phyloP scores from a whole-genome alignment of 2,888 invertebrate species.

The Ptychoptera albimana region DNA sequence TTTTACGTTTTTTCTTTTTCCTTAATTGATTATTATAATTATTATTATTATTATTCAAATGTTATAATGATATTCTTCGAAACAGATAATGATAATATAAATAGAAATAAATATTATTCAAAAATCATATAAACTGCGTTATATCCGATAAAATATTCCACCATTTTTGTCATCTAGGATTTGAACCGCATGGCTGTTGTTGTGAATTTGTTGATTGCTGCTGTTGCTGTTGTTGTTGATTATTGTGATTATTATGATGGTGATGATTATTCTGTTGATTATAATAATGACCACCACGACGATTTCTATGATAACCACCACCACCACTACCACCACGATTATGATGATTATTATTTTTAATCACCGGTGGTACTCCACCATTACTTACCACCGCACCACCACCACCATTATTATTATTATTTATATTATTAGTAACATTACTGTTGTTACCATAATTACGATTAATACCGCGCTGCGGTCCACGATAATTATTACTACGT shows the following conservation, averaged over 20 bases:
- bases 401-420: not conserved
- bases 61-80: no score
- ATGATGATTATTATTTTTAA: constrained; percentile 1
- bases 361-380: not conserved
- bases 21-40: no score
- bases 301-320: not conserved
- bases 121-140: constrained; percentile 1
- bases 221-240: not conserved
- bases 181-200: constrained; percentile 4
- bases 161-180: constrained; percentile 5
- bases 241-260: not conserved
- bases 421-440: not conserved
- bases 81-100: constrained; percentile 1
- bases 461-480: not conserved
- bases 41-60: no score
- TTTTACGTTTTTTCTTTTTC: no score
- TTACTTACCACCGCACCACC: not conserved
- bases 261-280: not conserved
- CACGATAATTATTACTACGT: not conserved
- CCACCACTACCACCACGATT: not conserved
- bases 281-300: constrained; percentile 1
- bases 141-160: not conserved
- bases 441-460: not conserved
- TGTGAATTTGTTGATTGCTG: no score
- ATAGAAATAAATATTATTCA: not conserved